Evolutionary conservation across 2,113 vertebrate species (phyloP).

Genomic region (Syngnathus scovelli): DNA sequence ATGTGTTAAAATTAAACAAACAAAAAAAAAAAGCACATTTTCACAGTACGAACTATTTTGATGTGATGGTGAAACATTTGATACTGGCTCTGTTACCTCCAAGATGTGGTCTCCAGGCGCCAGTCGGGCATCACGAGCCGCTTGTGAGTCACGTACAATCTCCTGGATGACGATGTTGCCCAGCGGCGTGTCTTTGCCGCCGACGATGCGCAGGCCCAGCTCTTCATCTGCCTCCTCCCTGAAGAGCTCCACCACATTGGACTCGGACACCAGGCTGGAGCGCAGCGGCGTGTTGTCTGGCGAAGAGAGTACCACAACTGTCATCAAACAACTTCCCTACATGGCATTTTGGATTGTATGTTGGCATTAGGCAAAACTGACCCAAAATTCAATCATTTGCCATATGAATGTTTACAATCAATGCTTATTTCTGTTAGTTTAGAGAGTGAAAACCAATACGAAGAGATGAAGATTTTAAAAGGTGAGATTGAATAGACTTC

Average conservation of each 20-base stretch:
- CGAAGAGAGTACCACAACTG: not conserved
- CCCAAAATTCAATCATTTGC: too few species aligned
- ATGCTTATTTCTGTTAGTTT: not conserved
- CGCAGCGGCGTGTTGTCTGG: conserved; percentile 77
- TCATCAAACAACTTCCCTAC: not conserved
- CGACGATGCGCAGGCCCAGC: conserved; percentile 84
- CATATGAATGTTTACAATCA: not conserved
- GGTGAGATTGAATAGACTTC: not conserved
- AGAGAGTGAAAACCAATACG: not conserved
- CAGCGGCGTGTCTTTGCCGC: conserved; percentile 86
- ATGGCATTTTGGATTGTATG: not conserved
- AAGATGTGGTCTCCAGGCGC: conserved; percentile 88
- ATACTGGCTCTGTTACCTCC: conserved; percentile 68
- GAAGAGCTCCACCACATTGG: conserved; percentile 78
- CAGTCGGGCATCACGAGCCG: conserved; percentile 79
- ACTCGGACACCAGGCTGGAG: conserved; percentile 83
- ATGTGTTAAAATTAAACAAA: not conserved
- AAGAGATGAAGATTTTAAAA: too few species aligned
- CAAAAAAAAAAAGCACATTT: too few species aligned
- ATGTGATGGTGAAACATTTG: not conserved
- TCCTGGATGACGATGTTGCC: conserved; percentile 90
- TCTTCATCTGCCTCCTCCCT: conserved; percentile 79
- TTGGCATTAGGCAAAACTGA: not conserved
- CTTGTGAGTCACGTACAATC: conserved; percentile 75
- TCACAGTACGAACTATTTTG: not conserved